phyloP scores from a whole-genome alignment of 2,797 vertebrate genomes.

The Rhabdophis nuchalis region DNA sequence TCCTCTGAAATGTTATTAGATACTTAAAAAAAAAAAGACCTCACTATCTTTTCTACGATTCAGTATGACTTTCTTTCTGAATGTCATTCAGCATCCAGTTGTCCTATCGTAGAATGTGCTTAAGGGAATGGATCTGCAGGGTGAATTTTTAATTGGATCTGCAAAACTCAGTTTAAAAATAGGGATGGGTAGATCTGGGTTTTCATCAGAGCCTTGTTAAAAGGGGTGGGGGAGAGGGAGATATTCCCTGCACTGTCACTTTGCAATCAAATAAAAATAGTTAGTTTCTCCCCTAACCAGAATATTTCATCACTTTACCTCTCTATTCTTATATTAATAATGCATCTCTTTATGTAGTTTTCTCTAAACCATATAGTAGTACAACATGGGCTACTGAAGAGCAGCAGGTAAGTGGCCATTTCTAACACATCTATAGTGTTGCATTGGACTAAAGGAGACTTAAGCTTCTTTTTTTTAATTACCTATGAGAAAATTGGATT shows the following conservation, averaged over 20 bases:
- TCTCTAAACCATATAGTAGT: constrained; percentile 39
- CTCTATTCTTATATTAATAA: constrained; percentile 48
- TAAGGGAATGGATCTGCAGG: constrained; percentile 44
- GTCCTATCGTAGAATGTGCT: constrained; percentile 36
- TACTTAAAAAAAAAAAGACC: not conserved
- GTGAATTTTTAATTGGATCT: constrained; percentile 58
- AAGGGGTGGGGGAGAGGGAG: constrained; percentile 48
- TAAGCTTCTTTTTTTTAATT: constrained; percentile 32
- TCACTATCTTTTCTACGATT: constrained; percentile 19
- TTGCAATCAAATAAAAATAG: constrained; percentile 36
- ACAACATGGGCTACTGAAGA: constrained; percentile 19
- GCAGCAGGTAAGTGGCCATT: constrained; percentile 33
- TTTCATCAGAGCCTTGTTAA: constrained; percentile 45
- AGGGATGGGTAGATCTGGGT: constrained; percentile 39
- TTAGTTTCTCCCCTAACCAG: constrained; percentile 51
- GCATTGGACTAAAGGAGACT: constrained; percentile 43
- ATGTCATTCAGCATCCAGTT: constrained; percentile 14
- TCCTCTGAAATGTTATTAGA: constrained; percentile 30
- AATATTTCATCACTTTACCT: constrained; percentile 36
- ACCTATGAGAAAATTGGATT: constrained; percentile 49
- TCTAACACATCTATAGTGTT: constrained; percentile 42
- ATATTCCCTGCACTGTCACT: constrained; percentile 50
- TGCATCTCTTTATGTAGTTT: constrained; percentile 52
- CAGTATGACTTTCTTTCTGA: constrained; percentile 13
- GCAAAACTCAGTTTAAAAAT: constrained; percentile 39